Evolutionary conservation across 2,888 invertebrate species (phyloP).

Genomic region (Phrixothrix hirtus): DNA sequence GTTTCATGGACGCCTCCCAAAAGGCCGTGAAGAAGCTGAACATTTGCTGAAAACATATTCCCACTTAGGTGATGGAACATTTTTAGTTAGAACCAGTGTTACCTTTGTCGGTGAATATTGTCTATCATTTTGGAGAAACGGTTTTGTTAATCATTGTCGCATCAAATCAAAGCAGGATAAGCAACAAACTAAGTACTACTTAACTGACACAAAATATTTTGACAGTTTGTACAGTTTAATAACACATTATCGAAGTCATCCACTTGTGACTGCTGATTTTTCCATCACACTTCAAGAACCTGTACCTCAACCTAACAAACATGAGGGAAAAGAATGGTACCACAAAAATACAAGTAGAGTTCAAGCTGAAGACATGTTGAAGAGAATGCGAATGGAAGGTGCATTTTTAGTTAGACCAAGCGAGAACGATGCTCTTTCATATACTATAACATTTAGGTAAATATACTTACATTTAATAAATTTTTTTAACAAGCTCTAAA

Average conservation of each 20-base stretch:
- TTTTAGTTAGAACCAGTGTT: conserved; percentile 90
- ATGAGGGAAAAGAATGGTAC: conserved; percentile 93
- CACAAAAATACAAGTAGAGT: conserved; percentile 78
- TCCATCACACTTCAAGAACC: conserved; percentile 85
- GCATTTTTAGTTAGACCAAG: conserved; percentile 93
- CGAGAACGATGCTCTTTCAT: conserved; percentile 82
- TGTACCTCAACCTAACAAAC: conserved; percentile 93
- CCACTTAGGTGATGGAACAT: conserved; percentile 87
- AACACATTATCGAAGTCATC: conserved; percentile 84
- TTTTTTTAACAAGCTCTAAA: too few species aligned
- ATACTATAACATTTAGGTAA: conserved; percentile 92
- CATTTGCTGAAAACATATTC: conserved; percentile 75
- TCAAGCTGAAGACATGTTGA: conserved; percentile 86
- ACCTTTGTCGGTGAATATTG: conserved; percentile 97
- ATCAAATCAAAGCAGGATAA: conserved; percentile 88
- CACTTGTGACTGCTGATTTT: conserved; percentile 88
- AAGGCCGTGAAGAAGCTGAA: conserved; percentile 80
- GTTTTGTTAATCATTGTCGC: conserved; percentile 88
- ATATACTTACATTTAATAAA: too few species aligned
- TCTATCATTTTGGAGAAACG: conserved; percentile 90
- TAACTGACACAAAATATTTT: conserved; percentile 86
- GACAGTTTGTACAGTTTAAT: conserved; percentile 92
- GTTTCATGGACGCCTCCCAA: conserved; percentile 88
- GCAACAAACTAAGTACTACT: conserved; percentile 86
- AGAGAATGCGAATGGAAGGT: conserved; percentile 83